These are phyloP conservation scores for Seira sanloemensis DNA, from an alignment of 2,888 invertebrate genomes.

Conservation along the genomic window DNA sequence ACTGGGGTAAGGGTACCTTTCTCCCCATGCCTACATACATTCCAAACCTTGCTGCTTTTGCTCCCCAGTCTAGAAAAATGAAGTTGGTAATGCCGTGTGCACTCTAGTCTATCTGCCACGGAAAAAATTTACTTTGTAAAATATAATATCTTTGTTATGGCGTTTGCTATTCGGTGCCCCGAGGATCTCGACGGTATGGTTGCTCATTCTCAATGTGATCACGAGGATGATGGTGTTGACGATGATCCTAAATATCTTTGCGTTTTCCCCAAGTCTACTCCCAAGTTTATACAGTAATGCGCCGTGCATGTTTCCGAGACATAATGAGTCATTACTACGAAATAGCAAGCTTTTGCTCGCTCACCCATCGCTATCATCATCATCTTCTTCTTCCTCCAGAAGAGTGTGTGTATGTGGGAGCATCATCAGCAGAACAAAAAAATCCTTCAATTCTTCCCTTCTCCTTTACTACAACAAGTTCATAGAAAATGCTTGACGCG, in stretches of 20 bases:
- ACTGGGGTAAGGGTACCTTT: not conserved
- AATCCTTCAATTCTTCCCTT: not conserved
- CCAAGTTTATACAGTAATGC: conserved; percentile 14
- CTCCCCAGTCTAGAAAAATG: not conserved
- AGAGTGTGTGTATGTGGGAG: not conserved
- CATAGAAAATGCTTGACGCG: not conserved
- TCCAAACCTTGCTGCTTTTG: no score
- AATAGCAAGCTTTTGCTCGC: not conserved
- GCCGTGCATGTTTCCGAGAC: conserved; percentile 22
- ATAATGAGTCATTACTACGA: conserved; percentile 44
- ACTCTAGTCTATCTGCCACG: not conserved
- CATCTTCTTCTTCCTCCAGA: not conserved
- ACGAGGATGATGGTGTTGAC: not conserved
- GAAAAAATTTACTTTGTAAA: conserved; percentile 9
- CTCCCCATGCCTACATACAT: no score
- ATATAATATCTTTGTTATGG: conserved; percentile 4
- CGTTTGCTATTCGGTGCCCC: not conserved
- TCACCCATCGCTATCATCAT: not conserved
- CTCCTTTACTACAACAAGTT: not conserved
- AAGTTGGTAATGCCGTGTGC: not conserved
- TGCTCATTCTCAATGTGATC: not conserved
- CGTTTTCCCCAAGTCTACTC: not conserved
- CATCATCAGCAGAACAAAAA: not conserved
- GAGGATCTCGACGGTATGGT: not conserved
- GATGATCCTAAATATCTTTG: conserved; percentile 9